Percentiles rank a stretch among this genome's conserved stretches.
Evolutionary conservation across 2,888 invertebrate species (phyloP).

Genomic region (Acrobasis suavella): DNA sequence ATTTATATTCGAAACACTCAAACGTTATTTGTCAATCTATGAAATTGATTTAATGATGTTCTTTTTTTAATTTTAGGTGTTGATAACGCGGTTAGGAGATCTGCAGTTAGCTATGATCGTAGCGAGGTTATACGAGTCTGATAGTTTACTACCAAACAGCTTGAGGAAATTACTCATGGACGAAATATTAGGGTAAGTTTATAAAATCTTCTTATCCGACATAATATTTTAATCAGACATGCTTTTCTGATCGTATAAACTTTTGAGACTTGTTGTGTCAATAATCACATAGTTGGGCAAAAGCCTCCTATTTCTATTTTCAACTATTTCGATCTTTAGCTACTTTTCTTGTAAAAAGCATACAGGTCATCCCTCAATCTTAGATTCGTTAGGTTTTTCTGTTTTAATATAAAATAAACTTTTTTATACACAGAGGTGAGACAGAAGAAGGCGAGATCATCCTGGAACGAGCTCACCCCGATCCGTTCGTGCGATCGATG

Average conservation of each 20-base stretch:
- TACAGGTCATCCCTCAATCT: no score
- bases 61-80: conserved; percentile 80
- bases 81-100: conserved; percentile 95
- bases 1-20: no score
- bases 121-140: conserved; percentile 94
- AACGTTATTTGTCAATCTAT: no score
- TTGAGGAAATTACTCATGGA: conserved; percentile 89
- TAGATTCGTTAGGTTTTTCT: no score
- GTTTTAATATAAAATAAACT: not conserved
- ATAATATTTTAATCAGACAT: not conserved
- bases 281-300: no score
- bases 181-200: conserved; percentile 86
- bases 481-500: conserved; percentile 99
- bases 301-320: no score
- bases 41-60: not conserved
- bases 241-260: no score
- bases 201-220: not conserved
- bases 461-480: conserved; percentile 90
- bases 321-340: no score
- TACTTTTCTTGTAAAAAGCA: no score
- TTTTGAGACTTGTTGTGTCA: no score
- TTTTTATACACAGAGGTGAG: conserved; percentile 76
- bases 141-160: conserved; percentile 86
- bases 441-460: conserved; percentile 86
- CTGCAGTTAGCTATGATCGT: conserved; percentile 97